phyloP scores from a whole-genome alignment of 30 jellyfish, hydroid and myxozoan genomes.

The Hydractinia symbiolongicarpus region DNA sequence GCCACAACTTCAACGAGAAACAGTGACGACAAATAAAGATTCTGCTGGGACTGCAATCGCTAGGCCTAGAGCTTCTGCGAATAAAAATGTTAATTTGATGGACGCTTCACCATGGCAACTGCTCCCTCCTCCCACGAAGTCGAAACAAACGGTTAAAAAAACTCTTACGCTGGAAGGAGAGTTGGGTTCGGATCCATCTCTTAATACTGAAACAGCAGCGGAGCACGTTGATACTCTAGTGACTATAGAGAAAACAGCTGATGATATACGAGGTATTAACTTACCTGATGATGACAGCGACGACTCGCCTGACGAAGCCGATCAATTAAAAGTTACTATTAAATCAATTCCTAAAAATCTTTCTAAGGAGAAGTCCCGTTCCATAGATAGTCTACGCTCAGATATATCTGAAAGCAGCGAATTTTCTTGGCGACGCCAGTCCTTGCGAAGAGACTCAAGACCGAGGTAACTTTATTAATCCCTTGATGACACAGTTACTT shows the following conservation, averaged over 20 bases:
- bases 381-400: slow-evolving; percentile 42
- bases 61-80: slow-evolving; percentile 75
- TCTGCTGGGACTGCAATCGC: slow-evolving; percentile 75
- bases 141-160: slow-evolving; percentile 39
- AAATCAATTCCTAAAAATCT: background rate
- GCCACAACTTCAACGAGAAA: slow-evolving; percentile 12
- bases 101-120: slow-evolving; percentile 93
- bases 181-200: background rate
- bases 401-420: slow-evolving; percentile 40
- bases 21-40: slow-evolving; percentile 26
- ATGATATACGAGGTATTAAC: slow-evolving; percentile 1
- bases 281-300: slow-evolving; percentile 7
- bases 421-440: slow-evolving; percentile 1
- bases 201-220: background rate
- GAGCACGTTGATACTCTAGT: slow-evolving; percentile 8
- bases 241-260: slow-evolving; percentile 16
- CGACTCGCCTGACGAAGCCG: slow-evolving; percentile 3
- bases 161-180: slow-evolving; percentile 29
- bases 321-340: slow-evolving; percentile 5
- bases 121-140: slow-evolving; percentile 90
- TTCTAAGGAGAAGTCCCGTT: slow-evolving; percentile 35
- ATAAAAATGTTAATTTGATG: slow-evolving; percentile 64
- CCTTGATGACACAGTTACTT: background rate
- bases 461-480: background rate
- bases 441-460: slow-evolving; percentile 20